Percentiles rank a stretch among this genome's conserved stretches.
phyloP scores from a whole-genome alignment of 2,888 invertebrate species.

The Synanthedon myopaeformis region DNA sequence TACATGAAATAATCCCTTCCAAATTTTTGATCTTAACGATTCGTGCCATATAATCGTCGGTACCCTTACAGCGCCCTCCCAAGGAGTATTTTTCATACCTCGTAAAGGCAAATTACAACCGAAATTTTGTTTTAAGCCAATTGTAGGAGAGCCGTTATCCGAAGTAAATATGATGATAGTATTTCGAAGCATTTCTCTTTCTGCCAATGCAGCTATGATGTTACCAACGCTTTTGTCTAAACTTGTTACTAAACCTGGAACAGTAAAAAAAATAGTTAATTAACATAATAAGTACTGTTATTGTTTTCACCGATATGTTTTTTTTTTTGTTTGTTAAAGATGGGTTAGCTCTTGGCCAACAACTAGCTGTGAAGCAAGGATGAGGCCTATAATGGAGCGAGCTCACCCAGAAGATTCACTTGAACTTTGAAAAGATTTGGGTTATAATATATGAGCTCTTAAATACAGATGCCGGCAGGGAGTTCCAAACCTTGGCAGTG shows the following conservation, averaged over 20 bases:
- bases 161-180: conserved; percentile 85
- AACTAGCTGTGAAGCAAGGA: too few relatives aligned
- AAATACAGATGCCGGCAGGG: too few relatives aligned
- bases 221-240: conserved; percentile 83
- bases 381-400: too few relatives aligned
- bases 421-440: too few relatives aligned
- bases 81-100: conserved; percentile 81
- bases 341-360: too few relatives aligned
- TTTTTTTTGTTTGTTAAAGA: too few relatives aligned
- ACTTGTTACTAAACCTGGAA: conserved; percentile 71
- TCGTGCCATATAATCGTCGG: conserved; percentile 74
- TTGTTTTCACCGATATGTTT: too few relatives aligned
- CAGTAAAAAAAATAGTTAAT: not conserved
- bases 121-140: conserved; percentile 73
- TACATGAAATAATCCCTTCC: conserved; percentile 73
- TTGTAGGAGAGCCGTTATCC: conserved; percentile 84
- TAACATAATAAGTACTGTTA: not conserved
- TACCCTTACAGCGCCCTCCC: conserved; percentile 84
- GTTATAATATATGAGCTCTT: too few relatives aligned
- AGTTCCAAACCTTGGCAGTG: too few relatives aligned
- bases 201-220: conserved; percentile 75
- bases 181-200: conserved; percentile 76
- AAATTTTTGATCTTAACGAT: conserved; percentile 64
- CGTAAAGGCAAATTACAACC: conserved; percentile 80
- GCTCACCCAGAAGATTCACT: too few relatives aligned